Conservation (phyloP, 2,888 invertebrate species). For the Ditula angustiorana region DNA sequence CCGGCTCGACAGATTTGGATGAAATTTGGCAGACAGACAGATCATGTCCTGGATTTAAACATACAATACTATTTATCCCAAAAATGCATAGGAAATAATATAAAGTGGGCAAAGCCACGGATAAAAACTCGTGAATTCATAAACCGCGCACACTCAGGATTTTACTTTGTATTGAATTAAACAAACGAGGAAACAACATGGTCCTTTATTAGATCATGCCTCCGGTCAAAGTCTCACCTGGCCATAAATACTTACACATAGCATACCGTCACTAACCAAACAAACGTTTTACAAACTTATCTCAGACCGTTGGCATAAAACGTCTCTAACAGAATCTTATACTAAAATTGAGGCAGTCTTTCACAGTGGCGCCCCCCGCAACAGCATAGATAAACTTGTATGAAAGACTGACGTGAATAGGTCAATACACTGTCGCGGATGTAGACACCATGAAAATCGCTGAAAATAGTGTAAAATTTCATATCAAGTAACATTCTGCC, state of each 20-base stretch:
- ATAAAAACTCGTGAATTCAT: too few species aligned
- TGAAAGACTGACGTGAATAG: constrained; percentile 2
- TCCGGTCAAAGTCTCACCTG: not conserved
- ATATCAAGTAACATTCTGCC: constrained; percentile 6
- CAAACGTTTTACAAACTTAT: not conserved
- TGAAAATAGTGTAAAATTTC: constrained; percentile 32
- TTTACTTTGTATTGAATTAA: not conserved
- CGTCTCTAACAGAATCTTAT: not conserved
- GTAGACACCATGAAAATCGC: constrained; percentile 28
- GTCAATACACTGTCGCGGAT: constrained; percentile 10
- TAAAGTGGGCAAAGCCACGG: too few species aligned
- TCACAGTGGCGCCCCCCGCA: not conserved
- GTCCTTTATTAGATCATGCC: constrained; percentile 3
- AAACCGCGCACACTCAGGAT: too few species aligned
- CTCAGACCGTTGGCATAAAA: not conserved
- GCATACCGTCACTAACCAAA: not conserved
- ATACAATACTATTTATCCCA: too few species aligned
- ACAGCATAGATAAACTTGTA: constrained; percentile 1
- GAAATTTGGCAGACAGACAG: too few species aligned
- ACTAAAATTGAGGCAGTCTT: not conserved
- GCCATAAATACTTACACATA: not conserved
- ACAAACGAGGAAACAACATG: not conserved
- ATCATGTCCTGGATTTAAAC: too few species aligned
- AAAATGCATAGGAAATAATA: too few species aligned
- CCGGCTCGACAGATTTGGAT: too few species aligned